phyloP scores from a whole-genome alignment of 2,888 invertebrate species.

The Cantharis flavilabris region DNA sequence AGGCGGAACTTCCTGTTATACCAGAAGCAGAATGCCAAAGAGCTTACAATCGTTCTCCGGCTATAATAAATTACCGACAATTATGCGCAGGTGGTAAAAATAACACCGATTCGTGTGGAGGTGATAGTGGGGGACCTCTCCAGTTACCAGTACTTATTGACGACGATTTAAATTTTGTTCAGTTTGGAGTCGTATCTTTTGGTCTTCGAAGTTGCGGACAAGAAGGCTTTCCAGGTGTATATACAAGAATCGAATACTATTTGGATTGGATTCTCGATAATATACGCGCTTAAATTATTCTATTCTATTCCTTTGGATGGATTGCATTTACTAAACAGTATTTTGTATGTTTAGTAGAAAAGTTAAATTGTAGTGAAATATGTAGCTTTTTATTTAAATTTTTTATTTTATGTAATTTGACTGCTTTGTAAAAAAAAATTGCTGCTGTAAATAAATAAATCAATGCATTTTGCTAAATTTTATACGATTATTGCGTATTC shows the following conservation, averaged over 20 bases:
- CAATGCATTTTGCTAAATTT: no score
- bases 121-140: slow-evolving; percentile 74
- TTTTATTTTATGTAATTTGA: no score
- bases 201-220: slow-evolving; percentile 53
- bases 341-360: not conserved
- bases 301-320: not conserved
- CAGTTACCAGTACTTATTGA: not conserved
- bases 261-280: slow-evolving; percentile 66
- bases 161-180: slow-evolving; percentile 55
- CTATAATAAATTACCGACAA: slow-evolving; percentile 50
- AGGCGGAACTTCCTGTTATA: not conserved
- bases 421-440: no score
- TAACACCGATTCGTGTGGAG: slow-evolving; percentile 66
- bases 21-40: not conserved
- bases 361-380: not conserved
- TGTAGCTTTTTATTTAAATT: no score
- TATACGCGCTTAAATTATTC: slow-evolving; percentile 30
- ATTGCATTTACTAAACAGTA: not conserved
- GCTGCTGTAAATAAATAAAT: no score
- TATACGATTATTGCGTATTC: no score
- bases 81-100: slow-evolving; percentile 67
- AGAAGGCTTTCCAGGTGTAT: slow-evolving; percentile 66
- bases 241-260: slow-evolving; percentile 65
- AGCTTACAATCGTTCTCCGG: slow-evolving; percentile 38
- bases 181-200: slow-evolving; percentile 60